A percentile compares a stretch with the other conserved stretches of the same genome.
These are phyloP conservation scores for Pelobates cultripes DNA, from an alignment of 2,797 vertebrate species.

Conservation along the genomic window DNA sequence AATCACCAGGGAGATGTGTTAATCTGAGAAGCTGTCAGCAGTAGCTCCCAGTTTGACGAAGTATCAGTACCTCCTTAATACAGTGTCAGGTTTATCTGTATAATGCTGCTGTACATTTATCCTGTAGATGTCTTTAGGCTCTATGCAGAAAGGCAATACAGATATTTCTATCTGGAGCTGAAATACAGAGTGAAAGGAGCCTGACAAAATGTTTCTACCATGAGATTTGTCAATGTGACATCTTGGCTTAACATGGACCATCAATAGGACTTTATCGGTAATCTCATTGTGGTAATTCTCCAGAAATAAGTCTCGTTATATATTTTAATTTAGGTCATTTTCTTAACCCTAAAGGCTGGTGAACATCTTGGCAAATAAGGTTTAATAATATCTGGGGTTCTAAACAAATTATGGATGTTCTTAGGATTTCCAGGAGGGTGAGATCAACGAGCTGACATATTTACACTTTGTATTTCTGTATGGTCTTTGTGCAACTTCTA, in stretches of 20 bases:
- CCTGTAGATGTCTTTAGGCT: conserved; percentile 15
- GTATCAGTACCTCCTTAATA: conserved; percentile 34
- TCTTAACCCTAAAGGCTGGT: too few species aligned
- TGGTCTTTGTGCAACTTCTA: too few species aligned
- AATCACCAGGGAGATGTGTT: conserved; percentile 48
- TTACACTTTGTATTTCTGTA: too few species aligned
- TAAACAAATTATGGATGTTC: too few species aligned
- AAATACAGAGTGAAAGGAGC: conserved; percentile 29
- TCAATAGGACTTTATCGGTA: not conserved
- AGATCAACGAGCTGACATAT: too few species aligned
- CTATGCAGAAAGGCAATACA: conserved; percentile 9
- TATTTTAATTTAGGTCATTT: too few species aligned
- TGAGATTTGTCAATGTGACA: conserved; percentile 7
- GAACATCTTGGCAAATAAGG: too few species aligned
- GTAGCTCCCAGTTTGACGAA: conserved; percentile 39
- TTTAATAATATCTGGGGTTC: too few species aligned
- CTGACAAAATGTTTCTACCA: not conserved
- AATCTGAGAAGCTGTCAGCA: conserved; percentile 47
- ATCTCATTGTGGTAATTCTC: not conserved
- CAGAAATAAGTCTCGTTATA: too few species aligned
- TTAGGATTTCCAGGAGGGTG: too few species aligned
- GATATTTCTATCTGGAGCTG: conserved; percentile 25
- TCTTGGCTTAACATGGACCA: not conserved
- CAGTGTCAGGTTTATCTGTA: conserved; percentile 49
- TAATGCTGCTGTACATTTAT: conserved; percentile 25